Conservation (phyloP, 1,140 invertebrate species). For the Drosophila nasuta region DNA sequence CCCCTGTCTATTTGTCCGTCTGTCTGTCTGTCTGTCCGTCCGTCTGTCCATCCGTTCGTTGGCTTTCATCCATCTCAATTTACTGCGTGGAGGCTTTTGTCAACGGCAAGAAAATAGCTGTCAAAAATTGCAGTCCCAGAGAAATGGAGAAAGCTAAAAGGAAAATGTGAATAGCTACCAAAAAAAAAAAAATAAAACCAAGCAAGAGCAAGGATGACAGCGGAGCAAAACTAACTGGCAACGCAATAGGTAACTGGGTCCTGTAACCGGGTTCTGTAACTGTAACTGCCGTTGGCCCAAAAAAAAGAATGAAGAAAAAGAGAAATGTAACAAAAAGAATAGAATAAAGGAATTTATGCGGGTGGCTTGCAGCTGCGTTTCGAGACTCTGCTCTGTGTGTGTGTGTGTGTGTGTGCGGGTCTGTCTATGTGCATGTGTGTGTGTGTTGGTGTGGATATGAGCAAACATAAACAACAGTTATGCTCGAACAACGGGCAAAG, state of each 20-base stretch:
- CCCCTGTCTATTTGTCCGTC: constrained; percentile 9
- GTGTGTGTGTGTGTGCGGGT: not conserved
- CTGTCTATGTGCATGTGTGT: constrained; percentile 1
- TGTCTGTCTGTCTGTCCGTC: constrained; percentile 1
- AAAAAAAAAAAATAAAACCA: not conserved
- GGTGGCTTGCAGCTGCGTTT: constrained; percentile 34
- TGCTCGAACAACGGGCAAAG: constrained; percentile 59
- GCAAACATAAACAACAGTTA: constrained; percentile 63
- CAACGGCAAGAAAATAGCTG: constrained; percentile 58
- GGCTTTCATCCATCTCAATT: constrained; percentile 59
- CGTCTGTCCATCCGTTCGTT: constrained; percentile 12
- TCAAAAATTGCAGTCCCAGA: constrained; percentile 49
- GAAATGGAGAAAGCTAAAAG: constrained; percentile 3
- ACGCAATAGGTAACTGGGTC: constrained; percentile 39
- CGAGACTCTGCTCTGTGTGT: not conserved
- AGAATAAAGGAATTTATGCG: constrained; percentile 32
- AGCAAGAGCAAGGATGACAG: constrained; percentile 3
- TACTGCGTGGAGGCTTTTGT: constrained; percentile 58
- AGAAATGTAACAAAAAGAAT: not conserved
- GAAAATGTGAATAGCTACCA: constrained; percentile 13
- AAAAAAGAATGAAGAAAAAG: not conserved
- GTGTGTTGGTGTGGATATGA: constrained; percentile 26
- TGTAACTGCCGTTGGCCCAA: constrained; percentile 45
- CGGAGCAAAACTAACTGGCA: constrained; percentile 30
- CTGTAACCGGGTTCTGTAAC: constrained; percentile 37